Evolutionary conservation across 2,113 vertebrate species (phyloP), one percentile per base, ranked within the genome.

Genomic region (Petroica traversi): DNA sequence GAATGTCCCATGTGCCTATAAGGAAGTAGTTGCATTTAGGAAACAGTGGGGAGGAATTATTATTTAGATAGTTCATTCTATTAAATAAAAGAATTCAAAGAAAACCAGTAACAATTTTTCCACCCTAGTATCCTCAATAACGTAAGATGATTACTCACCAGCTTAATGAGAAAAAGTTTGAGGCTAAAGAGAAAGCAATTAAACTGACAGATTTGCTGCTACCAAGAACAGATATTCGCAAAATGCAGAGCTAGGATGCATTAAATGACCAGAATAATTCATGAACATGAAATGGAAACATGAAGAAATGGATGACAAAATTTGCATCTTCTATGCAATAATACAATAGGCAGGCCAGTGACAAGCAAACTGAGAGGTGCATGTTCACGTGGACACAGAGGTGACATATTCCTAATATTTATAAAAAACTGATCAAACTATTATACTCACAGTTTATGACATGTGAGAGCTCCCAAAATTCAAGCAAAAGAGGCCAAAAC

Each of bases 121-220:
- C 2, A 0, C 67, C 66, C 85, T 55, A 80, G 87, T 80, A 92
- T 95, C 79, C 82, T 82, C 92, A 95, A 79, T 84, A 97, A 92
- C 81, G 28, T 46, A 90, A 92, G 86, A 89, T 88, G 87, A 97
- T 97, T 96, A 86, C 81, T 93, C 88, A 84, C 40, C 0, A 12
- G 90, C 66, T 92, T 94, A 96, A 96, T 96, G 83, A 94, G 75
- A 92, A 96, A 93, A 93, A 94, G 89, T 93, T 96, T 83, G 87
- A 88, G 67, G 75, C 75, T 73, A 93, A 92, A 89, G 64, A 96
- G 73, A 93, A 89, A 92, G 93, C 85, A 96, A 96, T 96, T 96
- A 93, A 95, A 89, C 66, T 81, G 88, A 85, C 77, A 96, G 80
- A 91, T 89, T 87, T 91, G 68, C 59, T 96, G 88, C 88, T 88